Percentiles rank a stretch among this genome's conserved stretches.
phyloP scores from a whole-genome alignment of 1,140 invertebrate genomes.

The Euwallacea similis region DNA sequence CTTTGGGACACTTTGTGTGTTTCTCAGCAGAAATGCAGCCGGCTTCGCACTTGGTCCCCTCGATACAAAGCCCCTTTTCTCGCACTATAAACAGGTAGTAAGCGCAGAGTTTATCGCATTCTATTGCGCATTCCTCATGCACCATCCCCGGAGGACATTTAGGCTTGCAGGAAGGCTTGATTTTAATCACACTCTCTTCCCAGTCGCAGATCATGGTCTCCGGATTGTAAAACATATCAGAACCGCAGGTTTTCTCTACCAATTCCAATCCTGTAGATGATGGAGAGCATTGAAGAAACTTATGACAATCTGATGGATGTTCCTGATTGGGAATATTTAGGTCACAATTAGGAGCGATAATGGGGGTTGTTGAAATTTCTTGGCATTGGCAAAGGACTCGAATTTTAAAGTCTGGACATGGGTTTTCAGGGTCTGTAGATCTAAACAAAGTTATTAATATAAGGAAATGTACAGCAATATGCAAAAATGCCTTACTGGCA shows the following conservation, averaged over 20 bases:
- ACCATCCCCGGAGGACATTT: constrained; percentile 53
- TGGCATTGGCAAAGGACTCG: constrained; percentile 70
- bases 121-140: constrained; percentile 58
- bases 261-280: constrained; percentile 50
- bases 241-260: constrained; percentile 62
- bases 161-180: constrained; percentile 62
- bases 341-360: constrained; percentile 47
- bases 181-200: constrained; percentile 60
- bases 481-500: constrained; percentile 54
- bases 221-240: constrained; percentile 65
- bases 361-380: constrained; percentile 24
- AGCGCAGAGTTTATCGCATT: constrained; percentile 60
- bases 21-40: constrained; percentile 51
- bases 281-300: constrained; percentile 63
- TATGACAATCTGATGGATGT: constrained; percentile 61
- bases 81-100: constrained; percentile 56
- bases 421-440: constrained; percentile 48
- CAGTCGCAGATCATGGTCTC: constrained; percentile 63
- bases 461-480: not conserved
- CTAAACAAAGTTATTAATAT: not conserved
- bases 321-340: constrained; percentile 54
- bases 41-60: constrained; percentile 56
- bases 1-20: constrained; percentile 42
- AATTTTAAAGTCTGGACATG: constrained; percentile 73
- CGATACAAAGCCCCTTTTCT: constrained; percentile 54